Base-by-base conservation (phyloP, 2,797 vertebrate genomes). In the Buphagus erythrorhynchus region DNA sequence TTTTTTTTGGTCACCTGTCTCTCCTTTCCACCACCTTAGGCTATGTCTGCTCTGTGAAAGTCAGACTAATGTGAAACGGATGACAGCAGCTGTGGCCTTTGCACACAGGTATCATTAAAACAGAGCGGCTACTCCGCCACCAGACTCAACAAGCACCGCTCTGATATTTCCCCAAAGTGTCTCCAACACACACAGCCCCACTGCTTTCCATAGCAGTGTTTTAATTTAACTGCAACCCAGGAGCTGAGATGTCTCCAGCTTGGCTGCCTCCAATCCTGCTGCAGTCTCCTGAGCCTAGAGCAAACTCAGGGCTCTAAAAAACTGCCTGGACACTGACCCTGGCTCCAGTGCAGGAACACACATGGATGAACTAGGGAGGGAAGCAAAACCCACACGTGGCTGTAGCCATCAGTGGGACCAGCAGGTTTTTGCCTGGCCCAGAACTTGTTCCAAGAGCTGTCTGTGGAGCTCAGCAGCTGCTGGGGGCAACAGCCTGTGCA, bases 41-140 rank as follows among this genome's bases (percentile, higher is more conserved):
- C 95, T 91, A 95, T 75, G 86, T 94, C 92, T 96, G 84, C 66
- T 86, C 92, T 33, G 36, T 95, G 94, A 93, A 96, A 95, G 95
- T 91, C 73, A 96, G 92, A 68, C 67, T 91, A 77, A 92, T 33
- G 80, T 42, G 72, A 93, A 94, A 88, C 20, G 36, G 69, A 91
- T 81, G 62, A 85, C 63, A 83, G 79, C 63, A 87, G 79, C 81
- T 59, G 38, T 86, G 94, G 92, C 89, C 89, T 96, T 93, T 95
- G 77, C 75, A 46, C 84, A 83, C 77, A 94, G 92, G 87, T 95
- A 93, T 96, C 89, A 91, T 95, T 96, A 94, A 88, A 95, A 86
- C 43, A 55, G 73, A 51, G 57, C 0, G 1, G 81, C 61, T 63
- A 54, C 80, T 90, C 67, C 0, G 0, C 57, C 72, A 77, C 13